Conservation (phyloP, 2,888 invertebrate species). For the Itoplectis maculator region DNA sequence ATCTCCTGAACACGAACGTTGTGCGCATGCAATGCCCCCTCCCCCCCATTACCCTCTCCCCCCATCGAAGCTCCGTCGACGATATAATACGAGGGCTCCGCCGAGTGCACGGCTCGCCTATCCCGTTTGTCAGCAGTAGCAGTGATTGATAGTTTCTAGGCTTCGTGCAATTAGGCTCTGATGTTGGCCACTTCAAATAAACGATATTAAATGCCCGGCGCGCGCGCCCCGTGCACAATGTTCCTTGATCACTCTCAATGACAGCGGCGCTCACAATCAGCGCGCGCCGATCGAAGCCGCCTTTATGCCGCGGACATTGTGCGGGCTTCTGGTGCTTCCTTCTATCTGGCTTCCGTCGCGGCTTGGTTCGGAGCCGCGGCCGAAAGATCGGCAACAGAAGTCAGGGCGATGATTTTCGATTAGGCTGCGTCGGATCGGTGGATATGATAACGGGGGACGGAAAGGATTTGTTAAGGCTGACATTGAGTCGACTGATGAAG, state of each 20-base stretch:
- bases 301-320: neutral
- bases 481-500: neutral
- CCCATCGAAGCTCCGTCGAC: no score
- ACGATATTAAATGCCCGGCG: conserved; percentile 40
- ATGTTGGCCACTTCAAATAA: conserved; percentile 39
- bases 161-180: conserved; percentile 43
- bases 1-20: conserved; percentile 12
- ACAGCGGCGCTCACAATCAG: conserved; percentile 24
- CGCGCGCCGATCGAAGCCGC: neutral
- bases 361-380: neutral
- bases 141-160: conserved; percentile 46
- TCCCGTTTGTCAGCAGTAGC: conserved; percentile 1
- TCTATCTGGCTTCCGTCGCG: neutral
- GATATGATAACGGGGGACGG: neutral
- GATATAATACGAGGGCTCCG: neutral
- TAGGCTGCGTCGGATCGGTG: neutral
- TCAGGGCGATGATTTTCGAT: neutral
- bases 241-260: conserved; percentile 47
- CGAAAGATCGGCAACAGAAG: neutral
- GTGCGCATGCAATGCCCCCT: neutral
- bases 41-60: neutral
- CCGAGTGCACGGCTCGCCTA: neutral
- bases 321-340: neutral
- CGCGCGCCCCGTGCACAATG: conserved; percentile 25
- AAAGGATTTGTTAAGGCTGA: neutral